A percentile compares a stretch with the other conserved stretches of the same genome.
Evolutionary conservation across 2,113 vertebrate genomes (phyloP).

Genomic region (Chinchilla lanigera): DNA sequence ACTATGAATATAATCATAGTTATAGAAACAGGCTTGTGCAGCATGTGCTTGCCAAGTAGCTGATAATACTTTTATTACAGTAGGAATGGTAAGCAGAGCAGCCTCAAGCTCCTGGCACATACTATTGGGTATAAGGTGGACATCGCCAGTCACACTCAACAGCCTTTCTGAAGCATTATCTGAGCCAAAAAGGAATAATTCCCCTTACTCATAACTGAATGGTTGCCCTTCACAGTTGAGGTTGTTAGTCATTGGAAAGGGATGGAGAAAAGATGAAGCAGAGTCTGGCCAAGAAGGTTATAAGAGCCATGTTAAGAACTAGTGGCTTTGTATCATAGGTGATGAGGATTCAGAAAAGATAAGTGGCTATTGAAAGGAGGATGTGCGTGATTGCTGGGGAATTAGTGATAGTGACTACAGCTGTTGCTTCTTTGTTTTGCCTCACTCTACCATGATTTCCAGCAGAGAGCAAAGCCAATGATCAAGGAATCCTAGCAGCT

Average conservation of each 20-base stretch:
- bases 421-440: not conserved
- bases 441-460: not conserved
- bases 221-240: not conserved
- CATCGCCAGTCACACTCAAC: not conserved
- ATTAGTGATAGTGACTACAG: not conserved
- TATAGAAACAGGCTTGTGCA: not conserved
- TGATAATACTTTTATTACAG: not conserved
- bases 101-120: fast-evolving
- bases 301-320: not conserved
- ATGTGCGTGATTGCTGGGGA: not conserved
- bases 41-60: not conserved
- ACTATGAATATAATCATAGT: not conserved
- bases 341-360: not conserved
- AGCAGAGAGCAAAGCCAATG: not conserved
- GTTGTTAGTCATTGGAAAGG: not conserved
- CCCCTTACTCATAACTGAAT: no score
- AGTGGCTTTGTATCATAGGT: not conserved
- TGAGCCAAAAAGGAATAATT: not conserved
- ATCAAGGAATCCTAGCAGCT: not conserved
- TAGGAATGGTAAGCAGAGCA: not conserved
- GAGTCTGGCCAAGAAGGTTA: not conserved
- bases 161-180: not conserved
- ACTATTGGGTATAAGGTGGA: not conserved
- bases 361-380: not conserved
- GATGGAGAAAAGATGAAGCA: not conserved